Evolutionary conservation across 2,888 invertebrate genomes (phyloP), one percentile per base, ranked within the genome.

Genomic region (Plagiodera versicolora): DNA sequence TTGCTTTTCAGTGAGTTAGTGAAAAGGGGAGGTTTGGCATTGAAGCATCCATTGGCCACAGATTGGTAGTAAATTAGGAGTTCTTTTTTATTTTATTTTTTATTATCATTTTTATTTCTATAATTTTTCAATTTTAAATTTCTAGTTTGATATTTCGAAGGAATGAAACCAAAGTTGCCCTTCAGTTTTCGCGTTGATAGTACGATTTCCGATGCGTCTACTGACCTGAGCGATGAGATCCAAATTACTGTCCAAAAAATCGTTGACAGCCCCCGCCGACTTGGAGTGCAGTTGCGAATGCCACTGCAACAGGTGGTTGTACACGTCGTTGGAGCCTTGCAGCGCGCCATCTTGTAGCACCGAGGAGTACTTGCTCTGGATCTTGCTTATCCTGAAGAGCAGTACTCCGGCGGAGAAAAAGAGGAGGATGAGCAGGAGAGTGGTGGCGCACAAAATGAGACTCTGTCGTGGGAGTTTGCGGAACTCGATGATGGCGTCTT

Each of bases 201-300:
- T n/a, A n/a, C n/a, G n/a, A n/a, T n/a, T n/a, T n/a, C n/a, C n/a
- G n/a, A n/a, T n/a, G n/a, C n/a, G n/a, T n/a, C n/a, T 6, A 48
- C 58, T 58, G 79, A 90, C 92, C 87, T 90, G 91, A 63, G 90
- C 87, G 72, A 93, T 89, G 80, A 92, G 87, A 79, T 92, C 85
- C 70, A 92, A 84, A 83, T 92, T 92, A 67, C 88, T 86, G 73
- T 88, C 87, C 64, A 93, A 85, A 81, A 89, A 89, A 69, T 86
- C 86, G 79, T 90, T 88, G 68, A 90, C 85, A 72, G 90, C 89
- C 67, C 83, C 83, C 4, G 89, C 87, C 56, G 90, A 89, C 65
- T 88, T 87, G 49, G 87, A 85, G 82, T 90, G 90, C 71, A 90
- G 79, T 65, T 87, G 83, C 66, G 86, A 83, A 65, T 89, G 87